These are phyloP conservation scores for Synergus laeviventris DNA, from an alignment of 2,888 invertebrate species.

Conservation along the genomic window DNA sequence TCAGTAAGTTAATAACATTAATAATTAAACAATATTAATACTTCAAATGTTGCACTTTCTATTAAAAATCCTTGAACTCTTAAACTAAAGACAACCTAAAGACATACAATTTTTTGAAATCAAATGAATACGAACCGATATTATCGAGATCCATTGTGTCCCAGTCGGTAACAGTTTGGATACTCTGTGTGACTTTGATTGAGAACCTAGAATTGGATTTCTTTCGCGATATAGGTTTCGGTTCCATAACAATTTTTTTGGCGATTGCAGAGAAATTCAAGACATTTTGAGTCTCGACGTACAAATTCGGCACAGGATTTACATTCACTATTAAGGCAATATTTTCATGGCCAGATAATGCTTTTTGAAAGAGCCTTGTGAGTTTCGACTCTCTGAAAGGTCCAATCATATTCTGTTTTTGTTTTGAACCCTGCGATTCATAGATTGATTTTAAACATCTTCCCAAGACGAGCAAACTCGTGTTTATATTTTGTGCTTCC, in stretches of 20 bases:
- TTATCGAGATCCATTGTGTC: constrained; percentile 60
- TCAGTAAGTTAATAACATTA: too few relatives aligned
- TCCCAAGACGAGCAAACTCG: constrained; percentile 90
- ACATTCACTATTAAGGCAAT: constrained; percentile 93
- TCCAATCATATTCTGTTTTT: constrained; percentile 66
- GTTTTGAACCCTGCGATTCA: constrained; percentile 67
- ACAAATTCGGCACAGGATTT: constrained; percentile 85
- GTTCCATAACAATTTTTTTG: constrained; percentile 78
- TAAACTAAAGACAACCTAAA: not conserved
- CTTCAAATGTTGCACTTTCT: too few relatives aligned
- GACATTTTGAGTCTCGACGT: constrained; percentile 91
- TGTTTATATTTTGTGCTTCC: constrained; percentile 95
- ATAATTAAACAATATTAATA: too few relatives aligned
- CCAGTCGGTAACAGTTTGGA: constrained; percentile 68
- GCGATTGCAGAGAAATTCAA: constrained; percentile 92
- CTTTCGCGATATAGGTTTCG: constrained; percentile 51
- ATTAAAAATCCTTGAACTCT: not conserved
- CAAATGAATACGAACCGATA: constrained; percentile 40
- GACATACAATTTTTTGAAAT: not conserved
- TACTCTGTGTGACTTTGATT: constrained; percentile 65
- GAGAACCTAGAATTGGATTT: constrained; percentile 68
- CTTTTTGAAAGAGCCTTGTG: constrained; percentile 90
- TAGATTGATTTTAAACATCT: constrained; percentile 85
- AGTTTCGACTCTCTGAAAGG: constrained; percentile 92
- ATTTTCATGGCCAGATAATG: constrained; percentile 85